phyloP scores from a whole-genome alignment of 2,797 vertebrate species.

The Channa striata region DNA sequence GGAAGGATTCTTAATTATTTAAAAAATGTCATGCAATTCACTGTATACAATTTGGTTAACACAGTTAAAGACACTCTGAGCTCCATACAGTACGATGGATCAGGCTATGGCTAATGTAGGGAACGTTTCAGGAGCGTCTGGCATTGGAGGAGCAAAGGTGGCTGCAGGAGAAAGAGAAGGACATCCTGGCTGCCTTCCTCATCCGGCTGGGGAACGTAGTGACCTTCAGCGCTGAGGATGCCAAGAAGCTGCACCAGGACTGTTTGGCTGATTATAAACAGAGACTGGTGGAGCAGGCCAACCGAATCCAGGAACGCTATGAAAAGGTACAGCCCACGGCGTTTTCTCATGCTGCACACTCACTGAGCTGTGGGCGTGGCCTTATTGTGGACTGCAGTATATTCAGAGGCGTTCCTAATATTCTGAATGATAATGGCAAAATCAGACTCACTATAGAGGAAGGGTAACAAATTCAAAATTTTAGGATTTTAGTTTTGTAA shows the following conservation, averaged over 20 bases:
- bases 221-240: conserved; percentile 16
- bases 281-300: conserved; percentile 15
- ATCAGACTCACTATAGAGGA: background rate
- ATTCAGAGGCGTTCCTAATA: too few species aligned
- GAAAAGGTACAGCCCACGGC: conserved; percentile 36
- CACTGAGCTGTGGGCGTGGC: background rate
- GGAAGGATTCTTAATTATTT: too few species aligned
- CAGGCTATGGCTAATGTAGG: too few species aligned
- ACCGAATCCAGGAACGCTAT: conserved; percentile 44
- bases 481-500: too few species aligned
- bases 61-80: too few species aligned
- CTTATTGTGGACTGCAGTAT: background rate
- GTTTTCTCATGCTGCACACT: too few species aligned
- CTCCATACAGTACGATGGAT: too few species aligned
- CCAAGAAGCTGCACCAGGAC: conserved; percentile 28
- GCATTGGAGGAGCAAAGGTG: conserved; percentile 44
- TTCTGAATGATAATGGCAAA: too few species aligned
- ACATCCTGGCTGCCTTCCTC: conserved; percentile 55
- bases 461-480: too few species aligned
- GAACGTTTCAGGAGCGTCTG: conserved; percentile 12
- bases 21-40: too few species aligned
- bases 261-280: conserved; percentile 30
- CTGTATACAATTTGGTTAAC: too few species aligned
- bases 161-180: conserved; percentile 53
- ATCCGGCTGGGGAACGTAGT: conserved; percentile 3